Percentiles rank a stretch among this genome's conserved stretches.
phyloP scores from a whole-genome alignment of 2,797 vertebrate species.

The Falco columbarius region DNA sequence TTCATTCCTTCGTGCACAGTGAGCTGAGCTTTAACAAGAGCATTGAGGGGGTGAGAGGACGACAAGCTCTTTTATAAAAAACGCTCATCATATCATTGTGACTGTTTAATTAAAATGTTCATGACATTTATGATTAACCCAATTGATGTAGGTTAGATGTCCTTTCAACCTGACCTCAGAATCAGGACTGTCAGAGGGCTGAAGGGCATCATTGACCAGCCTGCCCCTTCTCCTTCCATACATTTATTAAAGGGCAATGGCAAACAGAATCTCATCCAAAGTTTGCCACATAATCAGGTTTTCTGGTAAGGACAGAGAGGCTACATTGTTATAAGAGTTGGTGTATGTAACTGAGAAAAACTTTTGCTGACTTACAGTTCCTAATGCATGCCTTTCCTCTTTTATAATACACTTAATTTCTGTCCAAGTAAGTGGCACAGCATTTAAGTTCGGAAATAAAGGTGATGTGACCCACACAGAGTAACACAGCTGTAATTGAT shows the following conservation, averaged over 20 bases:
- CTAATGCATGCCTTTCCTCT: neutral
- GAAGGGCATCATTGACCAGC: neutral
- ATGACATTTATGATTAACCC: neutral
- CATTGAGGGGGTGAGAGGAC: neutral
- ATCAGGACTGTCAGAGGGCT: neutral
- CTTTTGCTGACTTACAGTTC: neutral
- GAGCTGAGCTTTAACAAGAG: neutral
- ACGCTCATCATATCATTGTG: neutral
- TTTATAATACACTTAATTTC: neutral
- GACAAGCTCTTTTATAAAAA: neutral
- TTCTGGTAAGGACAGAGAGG: neutral
- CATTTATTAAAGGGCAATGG: neutral
- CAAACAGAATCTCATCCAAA: neutral
- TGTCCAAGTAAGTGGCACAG: accelerated
- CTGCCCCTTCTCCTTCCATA: neutral
- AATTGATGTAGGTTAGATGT: neutral
- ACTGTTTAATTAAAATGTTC: neutral
- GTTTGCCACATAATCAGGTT: neutral
- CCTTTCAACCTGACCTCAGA: neutral
- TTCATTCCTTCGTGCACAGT: neutral
- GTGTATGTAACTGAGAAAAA: neutral
- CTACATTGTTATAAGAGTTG: neutral
- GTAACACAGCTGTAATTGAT: neutral
- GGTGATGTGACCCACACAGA: neutral
- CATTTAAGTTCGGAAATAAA: neutral